Conservation (phyloP, 2,888 invertebrate genomes). For the Lithophane semibrunnea region DNA sequence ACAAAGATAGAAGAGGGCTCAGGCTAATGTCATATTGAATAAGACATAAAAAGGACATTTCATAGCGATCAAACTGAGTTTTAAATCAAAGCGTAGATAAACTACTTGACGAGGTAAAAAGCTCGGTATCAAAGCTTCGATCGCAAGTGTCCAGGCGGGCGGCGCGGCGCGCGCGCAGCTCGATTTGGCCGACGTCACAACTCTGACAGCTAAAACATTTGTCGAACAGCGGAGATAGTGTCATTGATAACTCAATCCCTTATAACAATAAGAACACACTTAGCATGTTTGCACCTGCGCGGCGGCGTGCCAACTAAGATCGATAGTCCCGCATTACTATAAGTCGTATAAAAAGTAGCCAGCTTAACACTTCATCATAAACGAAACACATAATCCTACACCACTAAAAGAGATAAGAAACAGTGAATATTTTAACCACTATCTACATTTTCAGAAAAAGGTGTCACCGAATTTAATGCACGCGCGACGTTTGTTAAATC, state of each 20-base stretch:
- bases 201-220: conserved; percentile 90
- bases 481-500: conserved; percentile 83
- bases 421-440: conserved; percentile 64
- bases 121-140: conserved; percentile 79
- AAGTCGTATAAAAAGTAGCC: conserved; percentile 66
- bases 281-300: conserved; percentile 90
- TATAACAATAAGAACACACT: conserved; percentile 90
- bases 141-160: conserved; percentile 74
- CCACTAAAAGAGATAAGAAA: conserved; percentile 65
- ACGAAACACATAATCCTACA: conserved; percentile 59
- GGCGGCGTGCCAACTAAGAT: conserved; percentile 79
- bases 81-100: conserved; percentile 60
- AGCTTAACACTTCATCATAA: conserved; percentile 69
- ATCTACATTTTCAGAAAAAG: conserved; percentile 73
- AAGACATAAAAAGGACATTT: conserved; percentile 45
- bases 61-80: conserved; percentile 45
- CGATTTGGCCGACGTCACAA: conserved; percentile 89
- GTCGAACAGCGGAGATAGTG: conserved; percentile 89
- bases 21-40: conserved; percentile 5
- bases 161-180: conserved; percentile 78
- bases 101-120: conserved; percentile 70
- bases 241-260: conserved; percentile 90
- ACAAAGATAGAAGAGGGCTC: not conserved
- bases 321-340: conserved; percentile 84
- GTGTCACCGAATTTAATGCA: conserved; percentile 81